These are phyloP conservation scores for Apodemus speciosus DNA, from an alignment of 2,113 vertebrate species.

Conservation along the genomic window DNA sequence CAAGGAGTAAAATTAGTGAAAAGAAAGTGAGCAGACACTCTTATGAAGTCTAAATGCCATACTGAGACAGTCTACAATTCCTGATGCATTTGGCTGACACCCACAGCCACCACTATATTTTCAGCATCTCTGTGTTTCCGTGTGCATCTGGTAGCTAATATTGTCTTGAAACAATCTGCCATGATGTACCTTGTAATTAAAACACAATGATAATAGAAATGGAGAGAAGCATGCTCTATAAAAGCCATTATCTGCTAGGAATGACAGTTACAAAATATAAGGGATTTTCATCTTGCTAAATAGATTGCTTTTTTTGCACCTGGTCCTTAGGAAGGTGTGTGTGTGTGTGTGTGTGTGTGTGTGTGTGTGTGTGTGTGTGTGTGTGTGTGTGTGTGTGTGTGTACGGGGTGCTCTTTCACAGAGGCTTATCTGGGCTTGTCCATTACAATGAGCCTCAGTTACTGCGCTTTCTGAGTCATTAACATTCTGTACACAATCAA, in stretches of 20 bases:
- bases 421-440: constrained; percentile 36
- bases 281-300: constrained; percentile 21
- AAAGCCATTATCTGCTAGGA: constrained; percentile 11
- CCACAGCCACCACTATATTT: not conserved
- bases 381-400: no score
- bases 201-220: constrained; percentile 24
- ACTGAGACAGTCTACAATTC: not conserved
- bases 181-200: constrained; percentile 40
- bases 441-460: constrained; percentile 41
- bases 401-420: not conserved
- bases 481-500: constrained; percentile 68
- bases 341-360: not conserved
- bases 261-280: constrained; percentile 27
- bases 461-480: constrained; percentile 52
- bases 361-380: not conserved
- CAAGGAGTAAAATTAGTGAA: constrained; percentile 32
- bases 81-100: not conserved
- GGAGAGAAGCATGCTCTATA: constrained; percentile 11
- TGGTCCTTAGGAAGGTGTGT: constrained; percentile 48
- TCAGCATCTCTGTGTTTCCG: not conserved
- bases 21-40: constrained; percentile 51
- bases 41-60: not conserved
- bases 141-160: constrained; percentile 37
- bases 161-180: constrained; percentile 41
- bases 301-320: constrained; percentile 65